Conservation (phyloP, 2,888 invertebrate genomes). For the Myopa testacea region DNA sequence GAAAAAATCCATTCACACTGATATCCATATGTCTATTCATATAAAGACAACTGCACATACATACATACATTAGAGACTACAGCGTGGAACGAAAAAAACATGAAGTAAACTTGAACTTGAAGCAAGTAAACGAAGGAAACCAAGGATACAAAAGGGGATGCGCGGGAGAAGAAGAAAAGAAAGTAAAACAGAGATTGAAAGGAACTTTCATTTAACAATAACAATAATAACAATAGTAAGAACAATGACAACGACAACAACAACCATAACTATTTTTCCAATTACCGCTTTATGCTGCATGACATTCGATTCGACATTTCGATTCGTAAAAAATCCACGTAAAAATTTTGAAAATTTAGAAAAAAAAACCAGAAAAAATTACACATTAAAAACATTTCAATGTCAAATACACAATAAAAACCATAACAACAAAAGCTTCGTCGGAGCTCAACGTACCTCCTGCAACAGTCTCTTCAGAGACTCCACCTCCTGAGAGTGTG, state of each 20-base stretch:
- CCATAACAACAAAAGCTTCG: slow-evolving; percentile 1
- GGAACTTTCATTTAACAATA: slow-evolving; percentile 23
- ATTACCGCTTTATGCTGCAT: slow-evolving; percentile 70
- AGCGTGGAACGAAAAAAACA: no score
- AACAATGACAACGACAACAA: slow-evolving; percentile 27
- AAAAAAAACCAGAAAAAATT: slow-evolving; percentile 11
- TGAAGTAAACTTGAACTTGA: no score
- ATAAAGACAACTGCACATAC: no score
- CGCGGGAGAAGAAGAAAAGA: background rate
- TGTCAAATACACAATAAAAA: slow-evolving; percentile 26
- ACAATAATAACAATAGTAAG: slow-evolving; percentile 40
- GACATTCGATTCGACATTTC: slow-evolving; percentile 46
- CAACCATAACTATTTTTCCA: slow-evolving; percentile 49
- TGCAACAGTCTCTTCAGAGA: slow-evolving; percentile 80
- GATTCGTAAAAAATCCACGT: slow-evolving; percentile 52
- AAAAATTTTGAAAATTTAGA: slow-evolving; percentile 40
- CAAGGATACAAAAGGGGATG: no score
- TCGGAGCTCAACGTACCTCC: slow-evolving; percentile 73
- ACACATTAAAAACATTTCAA: slow-evolving; percentile 42
- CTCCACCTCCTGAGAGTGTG: slow-evolving; percentile 74
- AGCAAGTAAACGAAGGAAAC: no score
- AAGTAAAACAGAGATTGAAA: slow-evolving; percentile 39
- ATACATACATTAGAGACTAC: no score
- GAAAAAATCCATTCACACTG: background rate
- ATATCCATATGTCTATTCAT: no score